phyloP scores from a whole-genome alignment of 2,888 invertebrate species.

The Oligia latruncula region DNA sequence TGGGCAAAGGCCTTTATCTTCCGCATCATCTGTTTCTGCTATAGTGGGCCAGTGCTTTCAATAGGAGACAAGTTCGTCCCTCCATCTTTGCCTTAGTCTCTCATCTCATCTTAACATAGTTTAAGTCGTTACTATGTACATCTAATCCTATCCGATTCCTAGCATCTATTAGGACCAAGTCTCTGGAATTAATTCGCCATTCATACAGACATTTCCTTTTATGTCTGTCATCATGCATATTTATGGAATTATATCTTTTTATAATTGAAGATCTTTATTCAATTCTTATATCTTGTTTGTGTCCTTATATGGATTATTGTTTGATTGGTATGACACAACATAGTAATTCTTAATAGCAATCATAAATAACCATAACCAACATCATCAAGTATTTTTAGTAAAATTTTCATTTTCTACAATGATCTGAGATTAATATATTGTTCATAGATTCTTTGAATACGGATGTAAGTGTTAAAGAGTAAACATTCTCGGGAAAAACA shows the following conservation, averaged over 20 bases:
- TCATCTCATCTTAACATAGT: background rate
- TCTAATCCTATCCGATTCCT: constrained; percentile 23
- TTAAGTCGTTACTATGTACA: constrained; percentile 10
- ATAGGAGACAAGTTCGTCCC: background rate
- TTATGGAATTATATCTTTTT: constrained; percentile 59
- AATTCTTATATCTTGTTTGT: constrained; percentile 54
- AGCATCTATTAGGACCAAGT: constrained; percentile 40
- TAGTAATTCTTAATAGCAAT: constrained; percentile 27
- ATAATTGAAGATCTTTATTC: constrained; percentile 59
- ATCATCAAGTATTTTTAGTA: constrained; percentile 2
- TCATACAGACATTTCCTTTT: constrained; percentile 57
- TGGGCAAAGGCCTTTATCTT: background rate
- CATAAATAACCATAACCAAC: background rate
- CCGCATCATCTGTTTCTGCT: background rate
- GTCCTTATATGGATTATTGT: constrained; percentile 57
- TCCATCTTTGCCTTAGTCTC: too few species aligned
- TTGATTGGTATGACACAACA: constrained; percentile 51
- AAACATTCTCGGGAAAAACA: constrained; percentile 67
- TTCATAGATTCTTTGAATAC: constrained; percentile 60
- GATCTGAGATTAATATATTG: background rate
- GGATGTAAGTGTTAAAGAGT: constrained; percentile 63
- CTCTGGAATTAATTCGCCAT: constrained; percentile 54
- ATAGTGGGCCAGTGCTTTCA: background rate
- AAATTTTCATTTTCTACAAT: background rate
- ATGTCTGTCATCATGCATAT: constrained; percentile 59